These are phyloP conservation scores for Dissostichus mawsoni DNA, from an alignment of 2,113 vertebrate genomes.

Conservation along the genomic window DNA sequence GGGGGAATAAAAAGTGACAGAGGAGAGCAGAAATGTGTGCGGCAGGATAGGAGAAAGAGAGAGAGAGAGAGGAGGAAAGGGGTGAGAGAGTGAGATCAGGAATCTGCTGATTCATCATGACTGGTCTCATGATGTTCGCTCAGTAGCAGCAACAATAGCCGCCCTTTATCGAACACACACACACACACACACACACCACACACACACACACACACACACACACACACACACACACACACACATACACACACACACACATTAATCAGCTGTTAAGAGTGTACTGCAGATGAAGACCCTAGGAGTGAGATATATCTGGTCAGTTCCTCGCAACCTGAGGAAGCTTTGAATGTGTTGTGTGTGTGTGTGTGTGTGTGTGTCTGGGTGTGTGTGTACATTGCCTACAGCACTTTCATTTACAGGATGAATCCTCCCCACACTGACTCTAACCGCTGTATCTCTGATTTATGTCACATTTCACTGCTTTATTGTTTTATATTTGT, in stretches of 20 bases:
- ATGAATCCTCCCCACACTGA: neutral
- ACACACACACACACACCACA: slow-evolving; percentile 44
- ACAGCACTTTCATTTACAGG: neutral
- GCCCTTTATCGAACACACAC: slow-evolving; percentile 62
- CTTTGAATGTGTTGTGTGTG: too few species aligned
- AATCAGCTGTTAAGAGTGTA: too few species aligned
- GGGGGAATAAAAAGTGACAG: neutral
- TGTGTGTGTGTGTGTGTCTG: neutral
- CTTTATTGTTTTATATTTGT: neutral
- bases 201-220: neutral
- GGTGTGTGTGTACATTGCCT: neutral
- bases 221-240: too few species aligned
- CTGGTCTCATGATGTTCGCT: slow-evolving; percentile 79
- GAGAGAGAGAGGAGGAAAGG: neutral
- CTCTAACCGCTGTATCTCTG: neutral
- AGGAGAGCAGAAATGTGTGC: too few species aligned
- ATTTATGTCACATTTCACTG: too few species aligned
- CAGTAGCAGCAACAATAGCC: slow-evolving; percentile 76
- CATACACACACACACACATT: too few species aligned
- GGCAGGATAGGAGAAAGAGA: neutral
- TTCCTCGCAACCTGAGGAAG: too few species aligned
- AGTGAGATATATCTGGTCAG: too few species aligned
- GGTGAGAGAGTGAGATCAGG: slow-evolving; percentile 52
- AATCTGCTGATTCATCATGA: slow-evolving; percentile 84
- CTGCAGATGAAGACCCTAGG: too few species aligned